These are phyloP conservation scores for Pediacus dermestoides DNA, from an alignment of 2,888 invertebrate species.

Conservation along the genomic window DNA sequence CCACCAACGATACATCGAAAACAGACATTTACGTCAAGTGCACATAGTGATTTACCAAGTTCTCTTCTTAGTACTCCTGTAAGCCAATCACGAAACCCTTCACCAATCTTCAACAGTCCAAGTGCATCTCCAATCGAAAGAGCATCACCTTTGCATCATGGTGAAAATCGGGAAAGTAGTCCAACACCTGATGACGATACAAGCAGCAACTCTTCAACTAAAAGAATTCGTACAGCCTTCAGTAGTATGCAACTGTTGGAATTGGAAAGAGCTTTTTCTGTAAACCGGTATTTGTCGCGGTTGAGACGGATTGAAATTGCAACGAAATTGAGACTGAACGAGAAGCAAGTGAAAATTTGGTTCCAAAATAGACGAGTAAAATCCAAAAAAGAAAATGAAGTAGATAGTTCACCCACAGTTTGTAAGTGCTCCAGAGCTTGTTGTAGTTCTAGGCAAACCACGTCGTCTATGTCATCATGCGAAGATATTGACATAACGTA, in stretches of 20 bases:
- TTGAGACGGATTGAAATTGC: conserved; percentile 90
- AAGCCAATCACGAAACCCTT: conserved; percentile 11
- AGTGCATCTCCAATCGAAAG: conserved; percentile 22
- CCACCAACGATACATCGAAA: conserved; percentile 25
- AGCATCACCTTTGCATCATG: conserved; percentile 28
- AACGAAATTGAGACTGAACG: conserved; percentile 78
- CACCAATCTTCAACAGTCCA: conserved; percentile 19
- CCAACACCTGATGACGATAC: conserved; percentile 54
- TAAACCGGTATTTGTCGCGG: conserved; percentile 88
- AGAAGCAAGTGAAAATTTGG: conserved; percentile 95
- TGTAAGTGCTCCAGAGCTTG: conserved; percentile 53
- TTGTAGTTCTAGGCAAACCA: conserved; percentile 32
- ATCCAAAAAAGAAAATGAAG: conserved; percentile 72
- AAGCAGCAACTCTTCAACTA: conserved; percentile 65
- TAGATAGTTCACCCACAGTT: conserved; percentile 15
- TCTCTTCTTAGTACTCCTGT: too few species aligned
- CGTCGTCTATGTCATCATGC: conserved; percentile 37
- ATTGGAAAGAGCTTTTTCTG: conserved; percentile 82
- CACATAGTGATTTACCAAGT: conserved; percentile 4
- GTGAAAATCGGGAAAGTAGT: conserved; percentile 54
- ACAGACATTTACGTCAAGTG: conserved; percentile 7
- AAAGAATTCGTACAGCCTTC: conserved; percentile 89
- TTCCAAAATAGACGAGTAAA: conserved; percentile 93
- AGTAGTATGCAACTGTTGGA: conserved; percentile 85
- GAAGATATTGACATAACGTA: conserved; percentile 47